Conservation (phyloP, 2,888 invertebrate species). For the Atherix ibis region DNA sequence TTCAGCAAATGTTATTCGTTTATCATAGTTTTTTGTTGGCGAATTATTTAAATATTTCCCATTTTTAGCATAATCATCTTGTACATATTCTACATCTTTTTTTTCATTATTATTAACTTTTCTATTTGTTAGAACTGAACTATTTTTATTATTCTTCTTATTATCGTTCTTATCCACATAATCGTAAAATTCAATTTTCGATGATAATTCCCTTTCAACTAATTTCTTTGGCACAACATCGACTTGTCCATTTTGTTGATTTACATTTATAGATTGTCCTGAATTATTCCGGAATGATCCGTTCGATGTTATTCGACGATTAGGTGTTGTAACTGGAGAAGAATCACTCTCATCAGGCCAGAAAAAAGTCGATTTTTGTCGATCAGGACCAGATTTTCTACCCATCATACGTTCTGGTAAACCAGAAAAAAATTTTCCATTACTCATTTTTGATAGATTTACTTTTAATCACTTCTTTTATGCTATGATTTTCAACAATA, state of each 20-base stretch:
- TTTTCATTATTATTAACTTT: conserved; percentile 16
- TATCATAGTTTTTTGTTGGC: conserved; percentile 8
- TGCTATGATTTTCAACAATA: too few species aligned
- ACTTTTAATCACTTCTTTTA: too few species aligned
- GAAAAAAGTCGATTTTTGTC: conserved; percentile 29
- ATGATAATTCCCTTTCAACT: conserved; percentile 29
- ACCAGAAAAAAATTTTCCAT: conserved; percentile 32
- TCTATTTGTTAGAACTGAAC: conserved; percentile 16
- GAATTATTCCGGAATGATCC: too few species aligned
- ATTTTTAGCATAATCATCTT: too few species aligned
- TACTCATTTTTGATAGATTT: conserved; percentile 29
- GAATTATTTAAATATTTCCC: too few species aligned
- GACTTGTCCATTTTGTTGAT: too few species aligned
- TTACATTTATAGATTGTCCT: background rate
- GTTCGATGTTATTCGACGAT: background rate
- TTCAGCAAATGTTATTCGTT: conserved; percentile 9
- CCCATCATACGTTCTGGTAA: conserved; percentile 30
- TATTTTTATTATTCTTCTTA: conserved; percentile 3
- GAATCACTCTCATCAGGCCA: conserved; percentile 30
- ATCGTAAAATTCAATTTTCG: conserved; percentile 29
- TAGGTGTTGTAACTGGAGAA: conserved; percentile 17
- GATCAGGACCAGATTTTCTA: conserved; percentile 17
- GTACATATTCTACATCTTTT: too few species aligned
- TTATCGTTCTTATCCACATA: conserved; percentile 15
- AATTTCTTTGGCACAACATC: conserved; percentile 21